Evolutionary conservation across 1,140 invertebrate genomes (phyloP).

Genomic region (Hylyphantes graminicola): DNA sequence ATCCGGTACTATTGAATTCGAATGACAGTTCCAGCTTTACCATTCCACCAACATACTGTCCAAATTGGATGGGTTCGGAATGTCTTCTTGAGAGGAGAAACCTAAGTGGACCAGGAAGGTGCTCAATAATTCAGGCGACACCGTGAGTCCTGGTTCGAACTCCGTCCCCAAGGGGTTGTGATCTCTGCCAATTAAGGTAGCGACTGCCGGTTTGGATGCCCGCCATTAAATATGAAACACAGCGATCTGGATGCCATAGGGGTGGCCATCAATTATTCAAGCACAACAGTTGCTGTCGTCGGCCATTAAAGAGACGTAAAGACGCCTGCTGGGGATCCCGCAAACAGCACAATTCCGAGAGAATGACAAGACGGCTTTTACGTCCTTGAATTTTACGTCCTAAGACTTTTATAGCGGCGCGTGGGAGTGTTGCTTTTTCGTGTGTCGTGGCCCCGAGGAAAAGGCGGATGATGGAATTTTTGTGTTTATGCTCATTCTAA

Average conservation of each 20-base stretch:
- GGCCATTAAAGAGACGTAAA: constrained; percentile 55
- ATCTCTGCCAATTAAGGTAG: constrained; percentile 44
- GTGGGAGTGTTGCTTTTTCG: too few species aligned
- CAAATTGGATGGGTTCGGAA: constrained; percentile 51
- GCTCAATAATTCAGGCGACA: constrained; percentile 41
- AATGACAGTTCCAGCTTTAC: not conserved
- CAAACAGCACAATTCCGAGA: constrained; percentile 42
- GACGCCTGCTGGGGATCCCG: constrained; percentile 41
- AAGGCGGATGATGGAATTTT: too few species aligned
- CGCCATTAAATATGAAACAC: constrained; percentile 53
- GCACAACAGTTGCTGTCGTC: constrained; percentile 17
- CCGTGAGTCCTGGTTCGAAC: not conserved
- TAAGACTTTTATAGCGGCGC: too few species aligned
- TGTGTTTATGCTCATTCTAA: too few species aligned
- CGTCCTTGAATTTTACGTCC: too few species aligned
- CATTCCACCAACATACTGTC: constrained; percentile 1
- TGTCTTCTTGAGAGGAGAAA: constrained; percentile 2
- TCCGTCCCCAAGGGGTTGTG: not conserved
- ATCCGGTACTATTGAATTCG: too few species aligned
- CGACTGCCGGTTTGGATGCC: constrained; percentile 28
- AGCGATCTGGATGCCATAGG: constrained; percentile 5
- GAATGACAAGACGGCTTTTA: constrained; percentile 27
- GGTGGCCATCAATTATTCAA: constrained; percentile 49
- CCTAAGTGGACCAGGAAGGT: constrained; percentile 45
- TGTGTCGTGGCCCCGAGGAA: too few species aligned